phyloP scores from a whole-genome alignment of 2,797 vertebrate genomes.

The Harpagifer antarcticus region DNA sequence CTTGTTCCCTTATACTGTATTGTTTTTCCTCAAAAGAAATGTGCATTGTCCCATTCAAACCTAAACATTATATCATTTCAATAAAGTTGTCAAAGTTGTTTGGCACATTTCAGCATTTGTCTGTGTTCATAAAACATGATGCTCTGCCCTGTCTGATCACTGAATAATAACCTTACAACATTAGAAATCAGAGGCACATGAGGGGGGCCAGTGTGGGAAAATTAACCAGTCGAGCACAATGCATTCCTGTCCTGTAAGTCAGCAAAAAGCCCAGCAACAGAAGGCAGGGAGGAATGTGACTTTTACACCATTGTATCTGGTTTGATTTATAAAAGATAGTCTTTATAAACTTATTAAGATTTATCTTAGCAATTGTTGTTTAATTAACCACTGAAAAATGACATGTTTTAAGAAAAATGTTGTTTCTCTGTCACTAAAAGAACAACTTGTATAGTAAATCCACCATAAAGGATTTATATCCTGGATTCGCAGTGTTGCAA shows the following conservation, averaged over 20 bases:
- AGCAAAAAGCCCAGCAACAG: conserved; percentile 76
- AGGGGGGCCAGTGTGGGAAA: conserved; percentile 62
- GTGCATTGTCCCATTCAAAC: conserved; percentile 23
- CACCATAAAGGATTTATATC: conserved; percentile 4
- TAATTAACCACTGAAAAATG: conserved; percentile 6
- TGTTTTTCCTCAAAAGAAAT: conserved; percentile 33
- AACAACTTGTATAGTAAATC: conserved; percentile 18
- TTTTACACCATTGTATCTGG: conserved; percentile 58
- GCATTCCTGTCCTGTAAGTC: conserved; percentile 75
- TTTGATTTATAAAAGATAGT: conserved; percentile 42
- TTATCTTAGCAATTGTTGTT: neutral
- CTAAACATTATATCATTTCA: conserved; percentile 15
- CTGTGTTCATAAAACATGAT: conserved; percentile 18
- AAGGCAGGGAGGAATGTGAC: conserved; percentile 70
- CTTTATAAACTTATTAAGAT: conserved; percentile 16
- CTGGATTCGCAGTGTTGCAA: conserved; percentile 39
- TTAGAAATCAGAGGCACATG: conserved; percentile 67
- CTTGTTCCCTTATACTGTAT: conserved; percentile 44
- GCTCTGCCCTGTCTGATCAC: conserved; percentile 24
- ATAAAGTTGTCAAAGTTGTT: conserved; percentile 13
- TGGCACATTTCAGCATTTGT: conserved; percentile 44
- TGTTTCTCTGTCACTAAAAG: neutral
- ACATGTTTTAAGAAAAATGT: neutral
- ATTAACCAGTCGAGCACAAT: conserved; percentile 73
- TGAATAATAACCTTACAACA: conserved; percentile 45